Evolutionary conservation across 2,113 vertebrate genomes (phyloP), one percentile per base, ranked within the genome.

Genomic region (Guaruba guarouba): DNA sequence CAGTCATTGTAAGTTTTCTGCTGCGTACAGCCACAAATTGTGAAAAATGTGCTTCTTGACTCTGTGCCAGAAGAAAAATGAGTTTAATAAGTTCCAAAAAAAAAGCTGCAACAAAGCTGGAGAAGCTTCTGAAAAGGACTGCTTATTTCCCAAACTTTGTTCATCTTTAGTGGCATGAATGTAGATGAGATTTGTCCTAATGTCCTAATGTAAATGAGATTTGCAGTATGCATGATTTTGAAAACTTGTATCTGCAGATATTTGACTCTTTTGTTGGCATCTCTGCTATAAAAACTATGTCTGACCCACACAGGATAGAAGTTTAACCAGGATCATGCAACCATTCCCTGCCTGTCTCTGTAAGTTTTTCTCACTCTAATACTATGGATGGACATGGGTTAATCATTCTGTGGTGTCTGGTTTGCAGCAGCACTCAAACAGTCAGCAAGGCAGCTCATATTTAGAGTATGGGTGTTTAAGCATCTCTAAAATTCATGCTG

Each of bases 51-150:
- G 25, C 3, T 9, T 23, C 73, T 48, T 74, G 3, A 77, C 85
- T 64, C 27, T 67, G 4, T 10, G 66, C 4, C n/a, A 74, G 29
- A 23, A 66, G 25, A 64, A 91, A 85, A 90, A 27, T 23, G 1
- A 77, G 9, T 66, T 22, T 41, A 84, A 1, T 17, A 54, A 57
- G 2, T 44, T 62, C 13, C 46, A 37, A 85, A 35, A 9, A 35
- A 9, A 69, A 28, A 70, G 3, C 2, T 1, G 7, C 5, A 79
- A 2, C 1, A 16, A 69, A 9, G 3, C 31, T 69, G 6, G 0
- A 10, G 20, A 91, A 87, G 3, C 8, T 73, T 27, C 19, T 59
- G 10, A 52, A 73, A 74, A 37, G 8, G 23, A 86, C 1, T 6
- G 11, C 41, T 82, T 79, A 1, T 54, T 62, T 78, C 57, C 37